phyloP scores from a whole-genome alignment of 2,113 vertebrate species.

The Aramus guarauna region DNA sequence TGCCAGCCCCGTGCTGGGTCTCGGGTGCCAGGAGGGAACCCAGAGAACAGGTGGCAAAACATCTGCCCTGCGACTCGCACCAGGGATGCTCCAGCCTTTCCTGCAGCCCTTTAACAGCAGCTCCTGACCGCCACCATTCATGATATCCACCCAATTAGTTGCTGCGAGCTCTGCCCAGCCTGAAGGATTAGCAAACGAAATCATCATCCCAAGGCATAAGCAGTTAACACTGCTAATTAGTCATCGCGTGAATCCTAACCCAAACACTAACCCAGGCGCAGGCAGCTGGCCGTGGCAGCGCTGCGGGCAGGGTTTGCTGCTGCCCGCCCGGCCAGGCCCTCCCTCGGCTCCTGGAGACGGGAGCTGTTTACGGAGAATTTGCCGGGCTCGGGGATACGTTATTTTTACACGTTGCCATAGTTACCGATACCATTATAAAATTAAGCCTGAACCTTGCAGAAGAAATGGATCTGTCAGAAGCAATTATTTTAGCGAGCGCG shows the following conservation, averaged over 20 bases:
- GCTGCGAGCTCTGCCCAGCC: not conserved
- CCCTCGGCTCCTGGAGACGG: not conserved
- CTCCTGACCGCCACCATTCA: not conserved
- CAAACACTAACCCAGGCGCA: not conserved
- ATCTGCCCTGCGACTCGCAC: fast-evolving
- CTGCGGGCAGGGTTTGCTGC: not conserved
- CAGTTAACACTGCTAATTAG: conserved; percentile 51
- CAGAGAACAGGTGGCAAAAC: fast-evolving
- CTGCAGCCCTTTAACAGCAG: not conserved
- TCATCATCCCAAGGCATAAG: conserved; percentile 11
- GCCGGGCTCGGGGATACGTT: conserved; percentile 67
- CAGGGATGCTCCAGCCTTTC: not conserved
- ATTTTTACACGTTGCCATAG: conserved; percentile 78
- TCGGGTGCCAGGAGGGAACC: not conserved
- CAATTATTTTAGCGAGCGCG: conserved; percentile 63
- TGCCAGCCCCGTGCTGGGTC: not conserved
- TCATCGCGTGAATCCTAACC: not conserved
- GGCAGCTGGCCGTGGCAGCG: not conserved
- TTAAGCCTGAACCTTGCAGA: conserved; percentile 73
- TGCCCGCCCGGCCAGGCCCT: not conserved
- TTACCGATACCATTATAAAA: conserved; percentile 75
- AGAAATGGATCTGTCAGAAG: conserved; percentile 72
- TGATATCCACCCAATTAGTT: conserved; percentile 51
- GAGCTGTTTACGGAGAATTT: conserved; percentile 33
- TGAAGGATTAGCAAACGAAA: conserved; percentile 34